Evolutionary conservation across 1,140 invertebrate species (phyloP).

Genomic region (Forficula auricularia): DNA sequence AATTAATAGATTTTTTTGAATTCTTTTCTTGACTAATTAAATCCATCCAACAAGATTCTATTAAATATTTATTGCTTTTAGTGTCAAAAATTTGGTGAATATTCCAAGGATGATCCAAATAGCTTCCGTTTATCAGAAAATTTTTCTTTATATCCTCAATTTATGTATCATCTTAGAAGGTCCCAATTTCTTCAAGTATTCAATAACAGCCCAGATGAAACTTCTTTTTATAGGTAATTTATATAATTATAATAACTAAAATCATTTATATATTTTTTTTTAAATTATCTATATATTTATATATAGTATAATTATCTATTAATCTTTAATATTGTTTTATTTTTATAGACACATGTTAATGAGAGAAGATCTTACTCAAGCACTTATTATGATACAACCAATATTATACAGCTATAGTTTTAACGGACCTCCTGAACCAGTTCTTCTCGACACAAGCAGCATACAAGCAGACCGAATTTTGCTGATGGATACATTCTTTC

Average conservation of each 20-base stretch:
- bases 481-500: constrained; percentile 99
- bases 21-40: constrained; percentile 1
- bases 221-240: constrained; percentile 83
- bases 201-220: constrained; percentile 99
- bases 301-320: constrained; percentile 3
- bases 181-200: constrained; percentile 99
- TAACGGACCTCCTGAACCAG: constrained; percentile 91
- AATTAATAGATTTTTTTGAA: not conserved
- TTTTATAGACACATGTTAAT: constrained; percentile 80
- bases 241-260: not conserved
- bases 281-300: too few species aligned
- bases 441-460: constrained; percentile 89
- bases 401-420: constrained; percentile 97
- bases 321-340: constrained; percentile 12
- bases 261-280: constrained; percentile 5
- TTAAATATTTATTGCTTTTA: constrained; percentile 36
- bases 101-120: constrained; percentile 90
- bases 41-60: too few species aligned
- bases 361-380: constrained; percentile 92
- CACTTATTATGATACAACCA: constrained; percentile 98
- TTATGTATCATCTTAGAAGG: constrained; percentile 96
- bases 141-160: constrained; percentile 96
- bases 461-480: constrained; percentile 95
- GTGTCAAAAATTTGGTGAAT: constrained; percentile 99
- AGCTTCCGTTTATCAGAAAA: constrained; percentile 91